A percentile compares a stretch with the other conserved stretches of the same genome.
Conservation (phyloP, 1,140 invertebrate genomes). For the Lordiphosa stackelbergi region DNA sequence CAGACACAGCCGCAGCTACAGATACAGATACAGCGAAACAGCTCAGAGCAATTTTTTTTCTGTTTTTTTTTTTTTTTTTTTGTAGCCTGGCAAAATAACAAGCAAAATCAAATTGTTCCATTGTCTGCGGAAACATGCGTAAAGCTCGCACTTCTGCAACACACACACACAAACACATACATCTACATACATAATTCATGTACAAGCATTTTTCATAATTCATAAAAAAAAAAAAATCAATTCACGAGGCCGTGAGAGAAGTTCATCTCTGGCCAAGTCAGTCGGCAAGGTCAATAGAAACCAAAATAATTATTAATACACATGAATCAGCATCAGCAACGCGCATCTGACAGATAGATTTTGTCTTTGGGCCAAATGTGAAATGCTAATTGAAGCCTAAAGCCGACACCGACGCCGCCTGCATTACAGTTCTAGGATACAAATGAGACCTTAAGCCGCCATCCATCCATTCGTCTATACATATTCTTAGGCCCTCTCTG, state of each 20-base stretch:
- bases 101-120: conserved; percentile 27
- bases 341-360: conserved; percentile 1
- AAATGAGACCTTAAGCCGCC: not conserved
- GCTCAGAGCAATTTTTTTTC: conserved; percentile 34
- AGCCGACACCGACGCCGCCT: no score
- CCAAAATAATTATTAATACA: conserved; percentile 51
- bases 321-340: not conserved
- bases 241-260: conserved; percentile 52
- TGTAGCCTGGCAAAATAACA: conserved; percentile 6
- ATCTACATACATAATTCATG: conserved; percentile 8
- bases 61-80: conserved; percentile 13
- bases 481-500: no score
- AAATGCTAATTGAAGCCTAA: conserved; percentile 3
- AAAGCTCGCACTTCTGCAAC: conserved; percentile 11
- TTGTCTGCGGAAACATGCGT: conserved; percentile 21
- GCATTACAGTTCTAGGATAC: not conserved
- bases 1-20: conserved; percentile 6
- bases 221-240: conserved; percentile 42
- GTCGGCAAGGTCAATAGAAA: conserved; percentile 48
- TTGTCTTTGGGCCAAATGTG: conserved; percentile 7
- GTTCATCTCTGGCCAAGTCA: conserved; percentile 16
- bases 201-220: conserved; percentile 19
- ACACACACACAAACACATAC: conserved; percentile 5
- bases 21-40: not conserved
- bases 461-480: not conserved